These are phyloP conservation scores for Nomada fabriciana DNA, from an alignment of 2,888 invertebrate species.

Conservation along the genomic window DNA sequence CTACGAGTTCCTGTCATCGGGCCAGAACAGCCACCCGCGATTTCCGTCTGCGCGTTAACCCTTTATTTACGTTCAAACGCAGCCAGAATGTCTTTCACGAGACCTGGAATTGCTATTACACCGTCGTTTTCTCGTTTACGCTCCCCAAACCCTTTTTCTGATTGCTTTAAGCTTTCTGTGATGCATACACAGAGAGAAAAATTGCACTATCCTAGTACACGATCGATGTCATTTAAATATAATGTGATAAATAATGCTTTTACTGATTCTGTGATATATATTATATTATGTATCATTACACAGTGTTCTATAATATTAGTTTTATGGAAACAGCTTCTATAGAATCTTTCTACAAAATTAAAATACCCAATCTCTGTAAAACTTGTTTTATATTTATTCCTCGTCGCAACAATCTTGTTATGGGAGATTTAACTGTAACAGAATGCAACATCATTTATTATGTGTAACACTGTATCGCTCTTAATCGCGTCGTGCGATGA, in stretches of 20 bases:
- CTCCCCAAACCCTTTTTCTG: background rate
- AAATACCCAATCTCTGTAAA: too few relatives aligned
- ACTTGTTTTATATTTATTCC: too few relatives aligned
- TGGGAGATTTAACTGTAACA: background rate
- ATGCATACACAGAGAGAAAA: background rate
- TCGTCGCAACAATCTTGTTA: background rate
- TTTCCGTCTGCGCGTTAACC: conserved; percentile 27
- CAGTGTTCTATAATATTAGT: too few relatives aligned
- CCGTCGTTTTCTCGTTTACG: conserved; percentile 21
- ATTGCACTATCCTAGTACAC: background rate
- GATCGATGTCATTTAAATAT: background rate
- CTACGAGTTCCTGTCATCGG: conserved; percentile 22
- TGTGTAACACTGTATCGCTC: background rate
- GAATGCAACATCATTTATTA: background rate
- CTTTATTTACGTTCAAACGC: conserved; percentile 26
- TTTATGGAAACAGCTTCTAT: too few relatives aligned
- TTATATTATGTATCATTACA: background rate
- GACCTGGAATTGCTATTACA: conserved; percentile 27
- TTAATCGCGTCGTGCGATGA: background rate
- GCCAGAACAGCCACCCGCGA: conserved; percentile 7
- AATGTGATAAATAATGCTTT: too few relatives aligned
- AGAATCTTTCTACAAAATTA: too few relatives aligned
- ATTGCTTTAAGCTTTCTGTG: background rate
- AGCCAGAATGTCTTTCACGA: conserved; percentile 21
- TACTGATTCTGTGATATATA: background rate